Percentiles rank a stretch among this genome's conserved stretches.
These are phyloP conservation scores for Belonocnema kinseyi DNA, from an alignment of 1,140 invertebrate species.

Conservation along the genomic window DNA sequence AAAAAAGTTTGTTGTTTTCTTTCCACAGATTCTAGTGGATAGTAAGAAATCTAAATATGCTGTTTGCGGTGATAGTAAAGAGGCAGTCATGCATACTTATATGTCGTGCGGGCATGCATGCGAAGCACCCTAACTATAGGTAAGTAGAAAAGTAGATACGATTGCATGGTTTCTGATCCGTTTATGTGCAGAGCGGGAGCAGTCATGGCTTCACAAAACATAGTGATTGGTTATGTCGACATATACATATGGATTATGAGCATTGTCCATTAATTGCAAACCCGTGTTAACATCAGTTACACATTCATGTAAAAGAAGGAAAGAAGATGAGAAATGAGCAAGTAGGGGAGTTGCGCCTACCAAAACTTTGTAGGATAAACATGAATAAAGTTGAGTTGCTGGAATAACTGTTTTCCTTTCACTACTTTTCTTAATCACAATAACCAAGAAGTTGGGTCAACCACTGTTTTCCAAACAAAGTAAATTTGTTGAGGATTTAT, in stretches of 20 bases:
- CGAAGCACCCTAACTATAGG: conserved; percentile 69
- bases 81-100: conserved; percentile 23
- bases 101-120: conserved; percentile 48
- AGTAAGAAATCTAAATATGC: not conserved
- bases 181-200: conserved; percentile 62
- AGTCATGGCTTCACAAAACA: conserved; percentile 65
- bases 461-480: too few relatives aligned
- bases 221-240: conserved; percentile 15
- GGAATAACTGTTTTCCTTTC: too few relatives aligned
- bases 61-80: not conserved
- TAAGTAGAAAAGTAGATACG: conserved; percentile 74
- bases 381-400: too few relatives aligned
- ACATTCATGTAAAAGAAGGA: not conserved
- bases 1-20: too few relatives aligned
- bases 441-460: too few relatives aligned
- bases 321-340: too few relatives aligned
- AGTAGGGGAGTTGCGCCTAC: too few relatives aligned
- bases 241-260: not conserved
- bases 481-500: too few relatives aligned
- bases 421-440: too few relatives aligned
- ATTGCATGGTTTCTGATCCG: conserved; percentile 76
- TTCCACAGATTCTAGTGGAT: too few relatives aligned
- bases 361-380: too few relatives aligned
- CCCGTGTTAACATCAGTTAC: not conserved
- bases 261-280: not conserved